Evolutionary conservation across 2,797 vertebrate genomes (phyloP).

Genomic region (Tauraco hartlaubi): DNA sequence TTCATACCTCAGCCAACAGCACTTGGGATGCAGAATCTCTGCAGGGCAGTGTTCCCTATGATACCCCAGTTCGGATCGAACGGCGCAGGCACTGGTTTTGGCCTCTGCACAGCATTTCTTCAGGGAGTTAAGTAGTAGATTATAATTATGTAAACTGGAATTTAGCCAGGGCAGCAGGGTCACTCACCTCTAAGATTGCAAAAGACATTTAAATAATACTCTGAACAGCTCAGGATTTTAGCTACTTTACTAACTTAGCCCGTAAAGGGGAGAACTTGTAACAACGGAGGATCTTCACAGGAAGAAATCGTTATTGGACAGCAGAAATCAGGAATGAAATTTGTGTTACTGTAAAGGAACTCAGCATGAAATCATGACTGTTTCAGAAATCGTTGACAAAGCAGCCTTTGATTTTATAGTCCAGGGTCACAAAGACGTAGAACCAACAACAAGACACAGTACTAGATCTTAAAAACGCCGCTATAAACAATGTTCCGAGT

Average conservation of each 20-base stretch:
- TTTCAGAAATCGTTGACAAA: neutral
- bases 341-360: neutral
- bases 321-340: neutral
- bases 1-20: neutral
- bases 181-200: neutral
- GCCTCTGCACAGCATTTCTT: neutral
- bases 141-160: slow-evolving; percentile 27
- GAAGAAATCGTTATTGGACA: neutral
- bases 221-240: neutral
- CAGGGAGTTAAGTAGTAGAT: neutral
- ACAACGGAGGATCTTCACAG: neutral
- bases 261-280: neutral
- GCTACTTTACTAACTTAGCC: neutral
- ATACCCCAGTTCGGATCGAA: neutral
- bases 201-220: slow-evolving; percentile 16
- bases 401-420: neutral
- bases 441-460: neutral
- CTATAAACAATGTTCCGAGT: neutral
- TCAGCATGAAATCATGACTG: neutral
- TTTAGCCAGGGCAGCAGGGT: slow-evolving; percentile 29
- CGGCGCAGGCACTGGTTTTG: neutral
- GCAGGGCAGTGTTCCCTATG: neutral
- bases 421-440: neutral
- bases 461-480: neutral
- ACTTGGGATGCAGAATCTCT: fast-evolving